Base-by-base conservation (phyloP, 1,140 invertebrate genomes). In the Apis laboriosa region DNA sequence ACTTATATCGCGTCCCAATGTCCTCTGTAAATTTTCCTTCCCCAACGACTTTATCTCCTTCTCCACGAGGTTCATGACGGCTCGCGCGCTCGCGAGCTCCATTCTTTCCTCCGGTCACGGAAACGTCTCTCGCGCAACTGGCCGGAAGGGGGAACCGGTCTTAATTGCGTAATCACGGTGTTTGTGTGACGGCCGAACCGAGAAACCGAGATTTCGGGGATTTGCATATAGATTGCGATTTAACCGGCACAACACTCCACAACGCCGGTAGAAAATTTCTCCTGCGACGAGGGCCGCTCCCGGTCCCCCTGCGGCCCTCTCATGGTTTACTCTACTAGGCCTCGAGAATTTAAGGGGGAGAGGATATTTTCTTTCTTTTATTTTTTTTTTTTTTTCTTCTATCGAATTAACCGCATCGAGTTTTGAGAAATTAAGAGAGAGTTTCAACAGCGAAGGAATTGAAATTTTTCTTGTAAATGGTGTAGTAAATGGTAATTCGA, bases 151-250 rank as follows among this genome's bases (percentile, higher is more conserved):
- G 15, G 60, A 61, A 81, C 49, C 66, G 71, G 73, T 87, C 81
- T 87, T 86, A 71, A 66, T 21, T 78, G 75, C 71, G 80, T 74
- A 75, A 75, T 75, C 28, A 85, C 68, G 55, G 74, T 84, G 86
- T 86, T 86, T 87, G 67, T 87, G 67, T 21, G 85, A 66, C 56
- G 85, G 75, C 61, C 58, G 77, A 86, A 87, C 81, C 13, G 85
- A 86, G 66, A 70, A 67, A 34, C 51, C 67, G 67, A 55, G 73
- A 83, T 86, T 55, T 75, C 56, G 49, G 19, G 64, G 49, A 76
- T 84, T 83, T 76, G 82, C 63, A 83, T 83, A 83, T 83, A 83
- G 75, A 83, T 83, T 83, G 80, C 74, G 75, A 68, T 66, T 77
- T 83, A 83, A 83, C 74, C 34, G 34, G 34, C 34, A 34, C 34